phyloP scores from a whole-genome alignment of 2,113 vertebrate species.

The Rhinogobius similis region DNA sequence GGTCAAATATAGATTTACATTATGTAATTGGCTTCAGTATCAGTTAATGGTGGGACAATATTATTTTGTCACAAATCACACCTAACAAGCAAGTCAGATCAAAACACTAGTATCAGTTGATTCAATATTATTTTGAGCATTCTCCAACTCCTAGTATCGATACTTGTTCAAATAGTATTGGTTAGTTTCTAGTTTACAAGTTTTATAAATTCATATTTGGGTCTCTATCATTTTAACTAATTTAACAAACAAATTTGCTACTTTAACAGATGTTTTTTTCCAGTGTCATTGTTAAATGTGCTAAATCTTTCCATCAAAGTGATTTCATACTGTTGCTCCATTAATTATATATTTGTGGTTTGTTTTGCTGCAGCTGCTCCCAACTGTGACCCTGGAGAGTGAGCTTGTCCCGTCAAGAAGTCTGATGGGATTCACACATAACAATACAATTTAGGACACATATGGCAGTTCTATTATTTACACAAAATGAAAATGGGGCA shows the following conservation, averaged over 20 bases:
- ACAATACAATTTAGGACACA: slow-evolving; percentile 23
- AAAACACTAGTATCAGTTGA: too few species aligned
- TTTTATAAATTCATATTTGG: too few species aligned
- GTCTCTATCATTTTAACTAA: too few species aligned
- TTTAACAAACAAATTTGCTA: slow-evolving; percentile 20
- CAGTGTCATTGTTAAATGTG: slow-evolving; percentile 39
- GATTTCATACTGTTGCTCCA: slow-evolving; percentile 20
- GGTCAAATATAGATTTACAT: too few species aligned
- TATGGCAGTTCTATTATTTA: background rate
- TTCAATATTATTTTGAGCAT: too few species aligned
- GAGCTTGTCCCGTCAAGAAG: background rate
- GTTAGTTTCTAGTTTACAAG: too few species aligned
- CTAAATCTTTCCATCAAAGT: slow-evolving; percentile 23
- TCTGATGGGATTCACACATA: slow-evolving; percentile 13
- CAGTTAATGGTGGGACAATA: too few species aligned
- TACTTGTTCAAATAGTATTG: too few species aligned
- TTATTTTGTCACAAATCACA: too few species aligned
- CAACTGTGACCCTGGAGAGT: slow-evolving; percentile 23
- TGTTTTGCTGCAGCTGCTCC: slow-evolving; percentile 21
- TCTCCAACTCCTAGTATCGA: too few species aligned
- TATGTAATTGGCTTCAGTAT: too few species aligned
- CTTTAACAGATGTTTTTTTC: slow-evolving; percentile 52
- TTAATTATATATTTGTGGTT: slow-evolving; percentile 21
- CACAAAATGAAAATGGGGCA: background rate
- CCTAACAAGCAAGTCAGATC: too few species aligned